Evolutionary conservation across 2,888 invertebrate genomes (phyloP), one percentile per base, ranked within the genome.

Genomic region (Automeris io): DNA sequence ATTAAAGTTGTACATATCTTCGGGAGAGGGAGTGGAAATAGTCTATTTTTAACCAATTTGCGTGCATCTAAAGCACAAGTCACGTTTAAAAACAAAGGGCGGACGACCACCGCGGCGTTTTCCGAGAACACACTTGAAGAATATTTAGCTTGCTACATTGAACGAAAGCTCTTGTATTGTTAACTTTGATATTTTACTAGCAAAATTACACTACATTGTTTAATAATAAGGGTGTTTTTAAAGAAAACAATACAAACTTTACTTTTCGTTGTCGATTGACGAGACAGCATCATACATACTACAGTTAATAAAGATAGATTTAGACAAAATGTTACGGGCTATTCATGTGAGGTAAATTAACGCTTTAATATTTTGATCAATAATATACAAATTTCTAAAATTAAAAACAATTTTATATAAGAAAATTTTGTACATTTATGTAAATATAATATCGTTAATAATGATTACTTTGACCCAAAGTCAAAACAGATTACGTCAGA

Each of bases 41-140:
- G 43, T 56, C 65, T 75, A 80, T 76, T 76, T 74, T 76, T 74
- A 81, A 70, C 60, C 63, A 73, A 76, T 79, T 79, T 70, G 77
- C 76, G 72, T 71, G 66, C 72, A 67, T 65, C 70, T 73, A 73
- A 75, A 69, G 63, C 61, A 60, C 71, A 55, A 78, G 75, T 81
- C 79, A 80, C 81, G 78, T 78, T 67, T 58, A 67, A 72, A 77
- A 82, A 79, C 78, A 78, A 81, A 79, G 70, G 68, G 64, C 53
- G 37, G 49, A 47, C 61, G 68, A 68, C 77, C 76, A 77, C 80
- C 80, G 70, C 70, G 52, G 60, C 44, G 61, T 58, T 70, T 82
- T 80, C 82, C 58, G 52, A 64, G 82, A 81, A 81, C 65, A 44
- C 48, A 49, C 65, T 54, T 48, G 42, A 48, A 60, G 60, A 57